Evolutionary conservation across 2,113 vertebrate genomes (phyloP), one percentile per base, ranked within the genome.

Genomic region (Carlito syrichta): DNA sequence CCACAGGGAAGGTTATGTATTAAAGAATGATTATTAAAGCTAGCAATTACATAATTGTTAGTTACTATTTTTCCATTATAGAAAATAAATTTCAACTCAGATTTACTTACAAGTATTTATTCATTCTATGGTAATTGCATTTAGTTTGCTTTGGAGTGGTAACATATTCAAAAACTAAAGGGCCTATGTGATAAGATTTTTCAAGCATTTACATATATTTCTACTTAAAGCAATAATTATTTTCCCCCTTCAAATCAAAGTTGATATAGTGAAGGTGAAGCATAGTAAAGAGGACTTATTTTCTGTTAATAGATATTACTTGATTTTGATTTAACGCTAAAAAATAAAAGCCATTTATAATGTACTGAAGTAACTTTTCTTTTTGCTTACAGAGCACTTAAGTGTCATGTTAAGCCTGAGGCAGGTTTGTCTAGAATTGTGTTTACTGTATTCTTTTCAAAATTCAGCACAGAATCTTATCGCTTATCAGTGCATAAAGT

Each of bases 361-460:
- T 98, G 98, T 97, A 98, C 96, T 98, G 98, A 98, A 98, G 98
- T 98, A 97, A 97, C 98, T 99, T 99, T 99, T 98, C 98, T 99
- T 98, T 98, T 98, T 97, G 94, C 98, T 98, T 99, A 98, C 99
- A 98, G 98, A 99, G 98, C 98, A 99, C 98, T 99, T 99, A 98
- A 99, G 99, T 99, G 98, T 99, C 98, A 98, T 99, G 99, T 99
- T 99, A 99, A 99, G 98, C 99, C 99, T 11, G 95, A 99, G 99
- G 99, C 99, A 98, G 98, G 95, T 98, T 98, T 98, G 98, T 98
- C 99, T 99, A 98, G 98, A 99, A 98, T 98, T 98, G 98, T 99
- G 99, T 99, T 99, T 99, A 99, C 99, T 98, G 98, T 99, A 98
- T 98, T 98, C 98, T 98, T 98, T 98, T 98, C 97, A 98, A 99